Conservation (phyloP, 2,797 vertebrate species). For the Ambastaia sidthimunki region DNA sequence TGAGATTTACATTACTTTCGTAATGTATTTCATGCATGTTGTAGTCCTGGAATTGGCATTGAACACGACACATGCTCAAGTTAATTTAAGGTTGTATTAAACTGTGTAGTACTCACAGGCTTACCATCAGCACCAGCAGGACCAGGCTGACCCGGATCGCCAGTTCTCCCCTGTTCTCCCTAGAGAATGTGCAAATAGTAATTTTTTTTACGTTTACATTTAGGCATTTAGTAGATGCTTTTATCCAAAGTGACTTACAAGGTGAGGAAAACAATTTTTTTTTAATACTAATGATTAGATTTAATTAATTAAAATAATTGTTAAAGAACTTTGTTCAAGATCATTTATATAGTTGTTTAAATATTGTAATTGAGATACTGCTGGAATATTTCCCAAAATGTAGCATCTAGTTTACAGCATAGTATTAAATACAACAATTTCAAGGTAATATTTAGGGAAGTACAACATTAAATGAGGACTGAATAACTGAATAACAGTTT, state of each 20-base stretch:
- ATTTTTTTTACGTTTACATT: too few species aligned
- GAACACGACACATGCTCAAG: constrained; percentile 37
- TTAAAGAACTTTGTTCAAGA: not conserved
- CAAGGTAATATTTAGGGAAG: not conserved
- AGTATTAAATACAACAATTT: not conserved
- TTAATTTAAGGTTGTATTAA: constrained; percentile 81
- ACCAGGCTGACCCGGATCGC: constrained; percentile 87
- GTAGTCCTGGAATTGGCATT: not conserved
- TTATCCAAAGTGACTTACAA: too few species aligned
- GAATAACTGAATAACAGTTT: too few species aligned
- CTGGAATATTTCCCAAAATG: not conserved
- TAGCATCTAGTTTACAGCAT: not conserved
- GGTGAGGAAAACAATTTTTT: too few species aligned
- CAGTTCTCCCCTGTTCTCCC: constrained; percentile 86
- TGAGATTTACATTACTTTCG: not conserved
- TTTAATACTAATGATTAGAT: not conserved
- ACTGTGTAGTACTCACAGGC: constrained; percentile 99
- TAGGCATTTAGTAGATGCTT: too few species aligned
- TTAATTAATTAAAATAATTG: not conserved
- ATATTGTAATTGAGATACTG: not conserved
- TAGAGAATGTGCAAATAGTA: constrained; percentile 63
- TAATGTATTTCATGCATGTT: not conserved
- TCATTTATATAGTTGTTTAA: not conserved
- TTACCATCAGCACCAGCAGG: constrained; percentile 99
- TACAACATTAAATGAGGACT: too few species aligned